Base-by-base conservation (phyloP, 2,888 invertebrate species). In the Boloria selene region DNA sequence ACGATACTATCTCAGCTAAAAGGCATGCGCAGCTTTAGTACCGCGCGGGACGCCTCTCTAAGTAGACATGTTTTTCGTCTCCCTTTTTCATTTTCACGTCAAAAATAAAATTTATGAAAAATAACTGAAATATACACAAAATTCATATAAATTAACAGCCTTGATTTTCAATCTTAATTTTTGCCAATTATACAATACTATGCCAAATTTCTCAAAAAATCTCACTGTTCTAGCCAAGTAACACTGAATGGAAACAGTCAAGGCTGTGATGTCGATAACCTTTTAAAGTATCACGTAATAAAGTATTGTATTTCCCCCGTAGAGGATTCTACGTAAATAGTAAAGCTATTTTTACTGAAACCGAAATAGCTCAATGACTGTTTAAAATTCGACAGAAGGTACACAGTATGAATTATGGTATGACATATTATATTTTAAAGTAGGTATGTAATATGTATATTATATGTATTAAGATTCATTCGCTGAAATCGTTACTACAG, bases 1-100 rank as follows among this genome's bases (percentile, higher is more conserved):
- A 45, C 55, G 38, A 38, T n/a, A 45, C 55, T 55, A 38, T n/a
- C 17, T 13, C 10, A 44, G 44, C 55, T 44, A 56, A 14, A 56
- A 56, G 55, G 44, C 55, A 56, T 56, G 55, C 55, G 55, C 55
- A 44, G 44, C 55, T n/a, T 44, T 44, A 56, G 55, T 56, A 56
- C 44, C 55, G 55, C 55, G 55, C 44, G 44, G 22, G 4, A n/a
- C 55, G 22, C 44, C 18, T n/a, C 18, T 56, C 55, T 22, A 45
- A 44, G 13, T 45, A 45, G 55, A 56, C 55, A 56, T 56, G n/a
- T 44, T 44, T 44, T 56, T 22, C 18, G 55, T 44, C 44, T n/a
- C 44, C 3, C 22, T 22, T 22, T 22, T 22, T 2, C 3, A 44
- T 56, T 4, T 22, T 4, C 18, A 18, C 10, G 22, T 45, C 1